Evolutionary conservation across 2,797 vertebrate genomes (phyloP).

Genomic region (Sebastes trivittatus): DNA sequence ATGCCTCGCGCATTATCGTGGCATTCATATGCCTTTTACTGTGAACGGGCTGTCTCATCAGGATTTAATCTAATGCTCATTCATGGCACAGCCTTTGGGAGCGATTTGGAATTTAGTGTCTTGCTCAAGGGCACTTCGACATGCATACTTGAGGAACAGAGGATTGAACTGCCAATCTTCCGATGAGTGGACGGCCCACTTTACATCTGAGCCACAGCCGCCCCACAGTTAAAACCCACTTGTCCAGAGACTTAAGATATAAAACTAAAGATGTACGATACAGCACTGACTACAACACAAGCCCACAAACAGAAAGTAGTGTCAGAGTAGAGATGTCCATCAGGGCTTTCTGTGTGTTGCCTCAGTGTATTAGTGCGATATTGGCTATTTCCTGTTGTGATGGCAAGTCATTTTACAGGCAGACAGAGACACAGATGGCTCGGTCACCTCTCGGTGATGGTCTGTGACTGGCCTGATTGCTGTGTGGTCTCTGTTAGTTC

Average conservation of each 20-base stretch:
- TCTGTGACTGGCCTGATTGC: slow-evolving; percentile 69
- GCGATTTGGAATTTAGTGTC: no score
- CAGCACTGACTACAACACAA: neutral
- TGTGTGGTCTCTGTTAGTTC: slow-evolving; percentile 54
- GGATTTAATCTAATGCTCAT: no score
- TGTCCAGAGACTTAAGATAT: neutral
- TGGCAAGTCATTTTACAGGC: slow-evolving; percentile 51
- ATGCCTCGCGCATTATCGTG: no score
- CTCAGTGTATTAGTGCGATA: slow-evolving; percentile 57
- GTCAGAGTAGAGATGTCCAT: slow-evolving; percentile 10
- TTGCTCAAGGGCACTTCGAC: no score
- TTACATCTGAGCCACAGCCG: no score
- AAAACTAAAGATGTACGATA: neutral
- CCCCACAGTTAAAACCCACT: neutral
- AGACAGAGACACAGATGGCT: slow-evolving; percentile 59
- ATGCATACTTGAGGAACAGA: no score
- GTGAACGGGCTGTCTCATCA: fast-evolving
- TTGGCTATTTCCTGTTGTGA: slow-evolving; percentile 74
- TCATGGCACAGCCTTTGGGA: no score
- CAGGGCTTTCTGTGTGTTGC: slow-evolving; percentile 10
- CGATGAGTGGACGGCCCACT: no score
- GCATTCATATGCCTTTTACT: no score
- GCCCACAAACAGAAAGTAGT: neutral
- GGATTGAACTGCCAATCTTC: no score
- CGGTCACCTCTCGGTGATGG: slow-evolving; percentile 63